Percentiles rank a stretch among this genome's conserved stretches.
Evolutionary conservation across 2,113 vertebrate species (phyloP).

Genomic region (Chloebia gouldiae): DNA sequence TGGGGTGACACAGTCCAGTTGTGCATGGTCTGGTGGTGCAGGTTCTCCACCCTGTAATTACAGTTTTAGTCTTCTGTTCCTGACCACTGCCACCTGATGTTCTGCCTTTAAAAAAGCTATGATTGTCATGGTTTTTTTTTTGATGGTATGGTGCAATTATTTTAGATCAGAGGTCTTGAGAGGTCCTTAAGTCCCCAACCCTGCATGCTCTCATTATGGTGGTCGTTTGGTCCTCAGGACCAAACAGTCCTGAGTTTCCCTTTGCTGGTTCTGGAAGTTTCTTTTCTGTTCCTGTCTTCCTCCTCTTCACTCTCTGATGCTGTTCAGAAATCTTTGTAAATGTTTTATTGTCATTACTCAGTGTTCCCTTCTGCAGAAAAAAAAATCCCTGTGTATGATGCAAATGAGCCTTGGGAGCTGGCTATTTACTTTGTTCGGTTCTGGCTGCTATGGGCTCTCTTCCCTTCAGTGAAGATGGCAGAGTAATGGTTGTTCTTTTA

Average conservation of each 20-base stretch:
- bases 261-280: neutral
- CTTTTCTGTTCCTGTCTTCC: neutral
- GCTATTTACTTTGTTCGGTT: neutral
- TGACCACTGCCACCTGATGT: neutral
- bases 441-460: neutral
- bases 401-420: neutral
- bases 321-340: neutral
- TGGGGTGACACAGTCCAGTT: rapidly evolving
- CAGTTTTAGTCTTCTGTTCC: neutral
- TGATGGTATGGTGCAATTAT: neutral
- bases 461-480: neutral
- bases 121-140: neutral
- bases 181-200: neutral
- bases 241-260: neutral
- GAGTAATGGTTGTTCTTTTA: neutral
- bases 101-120: neutral
- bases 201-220: neutral
- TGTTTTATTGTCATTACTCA: neutral
- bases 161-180: neutral
- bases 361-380: neutral
- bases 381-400: neutral
- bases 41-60: neutral
- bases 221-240: rapidly evolving
- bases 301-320: neutral
- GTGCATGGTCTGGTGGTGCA: neutral